A percentile compares a stretch with the other conserved stretches of the same genome.
Evolutionary conservation across 2,113 vertebrate species (phyloP).

Genomic region (Gnathonemus longibarbis): DNA sequence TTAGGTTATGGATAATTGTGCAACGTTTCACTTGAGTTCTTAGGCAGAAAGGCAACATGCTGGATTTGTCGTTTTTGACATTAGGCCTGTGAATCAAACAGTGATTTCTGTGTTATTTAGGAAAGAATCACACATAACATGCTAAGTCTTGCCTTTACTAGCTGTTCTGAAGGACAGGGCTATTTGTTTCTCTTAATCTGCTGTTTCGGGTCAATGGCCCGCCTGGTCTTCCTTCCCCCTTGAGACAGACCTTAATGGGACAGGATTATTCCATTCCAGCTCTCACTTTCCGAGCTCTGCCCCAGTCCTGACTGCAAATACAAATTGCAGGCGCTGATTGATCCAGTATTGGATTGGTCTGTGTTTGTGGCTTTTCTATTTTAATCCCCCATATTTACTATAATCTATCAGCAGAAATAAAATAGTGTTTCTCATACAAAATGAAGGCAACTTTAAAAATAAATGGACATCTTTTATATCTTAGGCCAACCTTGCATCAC

Average conservation of each 20-base stretch:
- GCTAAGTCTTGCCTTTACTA: background rate
- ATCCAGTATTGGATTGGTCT: background rate
- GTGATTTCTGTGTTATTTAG: background rate
- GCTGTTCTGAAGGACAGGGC: background rate
- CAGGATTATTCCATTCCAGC: background rate
- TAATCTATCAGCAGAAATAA: slow-evolving; percentile 33
- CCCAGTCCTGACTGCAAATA: background rate
- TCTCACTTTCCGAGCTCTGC: background rate
- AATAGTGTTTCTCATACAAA: slow-evolving; percentile 50
- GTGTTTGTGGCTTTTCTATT: background rate
- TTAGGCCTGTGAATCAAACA: background rate
- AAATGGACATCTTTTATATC: slow-evolving; percentile 55
- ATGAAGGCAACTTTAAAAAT: slow-evolving; percentile 63
- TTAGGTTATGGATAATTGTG: background rate
- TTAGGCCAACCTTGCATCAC: slow-evolving; percentile 43
- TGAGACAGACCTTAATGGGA: background rate
- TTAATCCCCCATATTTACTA: slow-evolving; percentile 20
- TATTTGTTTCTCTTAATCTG: background rate
- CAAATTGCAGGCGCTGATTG: background rate
- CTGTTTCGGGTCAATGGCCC: background rate
- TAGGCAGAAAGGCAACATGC: background rate
- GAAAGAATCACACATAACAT: background rate
- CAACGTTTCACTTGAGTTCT: background rate
- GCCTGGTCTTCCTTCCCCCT: background rate
- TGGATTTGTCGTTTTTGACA: background rate